phyloP scores from a whole-genome alignment of 2,113 vertebrate species.

The Phyllostomus discolor region DNA sequence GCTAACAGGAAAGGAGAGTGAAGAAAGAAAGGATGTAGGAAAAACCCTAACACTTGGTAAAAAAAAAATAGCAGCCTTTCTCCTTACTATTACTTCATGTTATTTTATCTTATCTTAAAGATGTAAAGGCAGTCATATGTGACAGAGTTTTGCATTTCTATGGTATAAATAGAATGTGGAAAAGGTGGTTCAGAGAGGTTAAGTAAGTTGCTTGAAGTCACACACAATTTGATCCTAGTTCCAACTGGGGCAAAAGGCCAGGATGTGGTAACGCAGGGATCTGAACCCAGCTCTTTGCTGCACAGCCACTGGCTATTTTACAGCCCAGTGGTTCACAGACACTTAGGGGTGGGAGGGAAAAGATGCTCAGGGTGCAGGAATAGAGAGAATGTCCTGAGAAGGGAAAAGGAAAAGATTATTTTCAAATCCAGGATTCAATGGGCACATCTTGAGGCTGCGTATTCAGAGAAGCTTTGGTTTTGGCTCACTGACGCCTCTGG shows the following conservation, averaged over 20 bases:
- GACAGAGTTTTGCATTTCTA: neutral
- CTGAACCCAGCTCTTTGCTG: neutral
- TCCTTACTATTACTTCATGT: neutral
- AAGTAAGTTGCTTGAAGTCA: neutral
- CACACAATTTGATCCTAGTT: neutral
- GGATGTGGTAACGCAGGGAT: neutral
- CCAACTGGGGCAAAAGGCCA: neutral
- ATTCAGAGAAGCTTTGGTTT: neutral
- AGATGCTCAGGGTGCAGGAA: neutral
- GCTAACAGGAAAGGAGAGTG: neutral
- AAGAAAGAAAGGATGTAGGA: neutral
- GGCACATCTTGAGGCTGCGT: neutral
- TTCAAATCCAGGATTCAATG: neutral
- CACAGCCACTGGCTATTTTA: neutral
- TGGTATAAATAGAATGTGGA: neutral
- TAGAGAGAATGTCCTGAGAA: neutral
- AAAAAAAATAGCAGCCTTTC: neutral
- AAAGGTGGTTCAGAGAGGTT: neutral
- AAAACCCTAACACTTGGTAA: neutral
- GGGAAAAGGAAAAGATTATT: neutral
- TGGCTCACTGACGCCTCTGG: neutral
- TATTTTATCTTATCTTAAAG: neutral
- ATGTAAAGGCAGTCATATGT: neutral
- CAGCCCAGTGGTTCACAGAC: rapidly evolving
- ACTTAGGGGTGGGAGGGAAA: rapidly evolving